Evolutionary conservation across 2,888 invertebrate species (phyloP).

Genomic region (Pseudococcus viburni): DNA sequence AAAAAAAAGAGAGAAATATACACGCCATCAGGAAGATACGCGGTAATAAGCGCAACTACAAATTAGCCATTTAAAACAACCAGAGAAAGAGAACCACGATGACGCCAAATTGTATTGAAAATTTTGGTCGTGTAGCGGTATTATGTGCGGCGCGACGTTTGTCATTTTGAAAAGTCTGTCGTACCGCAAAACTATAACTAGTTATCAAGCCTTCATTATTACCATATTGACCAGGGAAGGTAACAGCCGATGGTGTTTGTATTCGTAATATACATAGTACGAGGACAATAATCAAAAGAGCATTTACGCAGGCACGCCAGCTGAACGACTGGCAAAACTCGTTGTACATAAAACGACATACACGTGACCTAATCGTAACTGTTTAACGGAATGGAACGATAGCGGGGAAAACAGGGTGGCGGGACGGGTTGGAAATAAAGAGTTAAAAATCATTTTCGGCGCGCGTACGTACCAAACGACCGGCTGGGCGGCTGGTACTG

Average conservation of each 20-base stretch:
- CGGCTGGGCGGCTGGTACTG: neutral
- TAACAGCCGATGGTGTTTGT: slow-evolving; percentile 13
- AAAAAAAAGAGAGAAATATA: neutral
- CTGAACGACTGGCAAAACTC: slow-evolving; percentile 38
- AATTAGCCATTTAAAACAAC: slow-evolving; percentile 29
- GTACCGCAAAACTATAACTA: slow-evolving; percentile 49
- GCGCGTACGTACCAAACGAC: slow-evolving; percentile 8
- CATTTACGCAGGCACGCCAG: slow-evolving; percentile 44
- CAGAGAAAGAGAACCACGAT: neutral
- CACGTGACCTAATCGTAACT: slow-evolving; percentile 48
- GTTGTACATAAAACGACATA: slow-evolving; percentile 23
- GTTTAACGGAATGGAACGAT: neutral
- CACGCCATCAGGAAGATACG: neutral
- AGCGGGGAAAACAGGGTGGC: neutral
- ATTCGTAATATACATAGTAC: neutral
- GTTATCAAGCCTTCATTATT: slow-evolving; percentile 28
- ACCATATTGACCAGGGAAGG: neutral
- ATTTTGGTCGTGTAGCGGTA: slow-evolving; percentile 39
- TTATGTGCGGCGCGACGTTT: neutral
- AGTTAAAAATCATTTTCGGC: slow-evolving; percentile 41
- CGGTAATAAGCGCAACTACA: slow-evolving; percentile 20
- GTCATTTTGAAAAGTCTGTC: neutral
- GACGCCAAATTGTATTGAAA: slow-evolving; percentile 33
- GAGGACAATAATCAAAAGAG: slow-evolving; percentile 31
- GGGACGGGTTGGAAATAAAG: neutral